These are phyloP conservation scores for Pseudotriccus pelzelni DNA, from an alignment of 2,797 vertebrate species.

Conservation along the genomic window DNA sequence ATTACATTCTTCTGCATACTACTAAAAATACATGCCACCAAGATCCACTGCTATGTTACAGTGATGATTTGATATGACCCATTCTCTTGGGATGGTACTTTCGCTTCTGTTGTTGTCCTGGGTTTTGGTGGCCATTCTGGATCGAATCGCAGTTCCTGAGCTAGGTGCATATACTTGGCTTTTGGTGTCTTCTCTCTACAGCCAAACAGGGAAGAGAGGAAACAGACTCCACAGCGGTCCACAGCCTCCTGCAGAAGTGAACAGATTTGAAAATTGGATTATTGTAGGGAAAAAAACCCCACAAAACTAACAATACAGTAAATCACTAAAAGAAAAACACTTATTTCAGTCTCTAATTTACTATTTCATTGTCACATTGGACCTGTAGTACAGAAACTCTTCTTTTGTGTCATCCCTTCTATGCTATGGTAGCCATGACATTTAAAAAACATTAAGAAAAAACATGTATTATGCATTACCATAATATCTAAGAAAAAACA, in stretches of 20 bases:
- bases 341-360: neutral
- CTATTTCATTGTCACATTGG: neutral
- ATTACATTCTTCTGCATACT: slow-evolving; percentile 51
- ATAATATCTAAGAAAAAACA: neutral
- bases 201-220: slow-evolving; percentile 79
- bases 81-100: slow-evolving; percentile 79
- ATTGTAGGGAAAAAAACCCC: neutral
- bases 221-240: slow-evolving; percentile 76
- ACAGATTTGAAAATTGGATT: neutral
- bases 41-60: slow-evolving; percentile 79
- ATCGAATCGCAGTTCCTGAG: slow-evolving; percentile 93
- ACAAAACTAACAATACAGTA: neutral
- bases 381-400: neutral
- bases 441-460: neutral
- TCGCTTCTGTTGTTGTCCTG: slow-evolving; percentile 95
- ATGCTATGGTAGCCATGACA: neutral
- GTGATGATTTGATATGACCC: slow-evolving; percentile 84
- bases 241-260: slow-evolving; percentile 76
- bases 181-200: slow-evolving; percentile 82
- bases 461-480: neutral
- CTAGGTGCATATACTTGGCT: slow-evolving; percentile 95
- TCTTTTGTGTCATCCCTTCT: neutral
- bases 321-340: neutral
- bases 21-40: neutral
- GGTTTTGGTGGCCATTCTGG: slow-evolving; percentile 98